Percentiles rank a stretch among this genome's conserved stretches.
Evolutionary conservation across 1,140 invertebrate species (phyloP).

Genomic region (Diprion similis): DNA sequence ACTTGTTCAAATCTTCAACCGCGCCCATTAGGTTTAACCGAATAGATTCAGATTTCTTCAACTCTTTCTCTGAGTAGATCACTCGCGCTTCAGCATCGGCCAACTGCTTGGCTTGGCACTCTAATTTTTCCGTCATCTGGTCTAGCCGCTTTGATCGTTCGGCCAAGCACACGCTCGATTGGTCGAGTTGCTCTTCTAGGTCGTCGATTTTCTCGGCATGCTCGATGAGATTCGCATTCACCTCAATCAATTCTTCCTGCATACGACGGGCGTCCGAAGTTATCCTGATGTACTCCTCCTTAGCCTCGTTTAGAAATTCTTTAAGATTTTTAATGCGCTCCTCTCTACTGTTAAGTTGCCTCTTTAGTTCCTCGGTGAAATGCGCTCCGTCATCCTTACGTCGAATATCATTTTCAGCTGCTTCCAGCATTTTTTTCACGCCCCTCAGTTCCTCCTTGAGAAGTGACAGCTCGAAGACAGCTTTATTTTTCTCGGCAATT

Average conservation of each 20-base stretch:
- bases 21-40: not conserved
- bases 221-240: slow-evolving; percentile 13
- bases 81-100: not conserved
- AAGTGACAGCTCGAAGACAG: slow-evolving; percentile 34
- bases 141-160: not conserved
- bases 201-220: slow-evolving; percentile 11
- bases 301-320: slow-evolving; percentile 7
- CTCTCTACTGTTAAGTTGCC: slow-evolving; percentile 23
- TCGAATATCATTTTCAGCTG: not conserved
- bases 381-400: not conserved
- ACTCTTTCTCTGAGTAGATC: not conserved
- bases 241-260: slow-evolving; percentile 26
- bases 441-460: slow-evolving; percentile 25
- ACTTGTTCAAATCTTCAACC: not conserved
- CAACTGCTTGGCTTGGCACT: not conserved
- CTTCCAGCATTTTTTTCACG: slow-evolving; percentile 15
- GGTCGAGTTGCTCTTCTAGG: slow-evolving; percentile 22
- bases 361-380: slow-evolving; percentile 8
- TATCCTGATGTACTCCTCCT: not conserved
- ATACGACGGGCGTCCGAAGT: slow-evolving; percentile 20
- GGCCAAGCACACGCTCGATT: not conserved
- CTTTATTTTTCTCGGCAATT: slow-evolving; percentile 37
- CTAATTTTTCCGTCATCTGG: not conserved
- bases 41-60: slow-evolving; percentile 1
- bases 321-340: slow-evolving; percentile 18